phyloP scores from a whole-genome alignment of 2,888 invertebrate genomes.

The Anthophora plumipes region DNA sequence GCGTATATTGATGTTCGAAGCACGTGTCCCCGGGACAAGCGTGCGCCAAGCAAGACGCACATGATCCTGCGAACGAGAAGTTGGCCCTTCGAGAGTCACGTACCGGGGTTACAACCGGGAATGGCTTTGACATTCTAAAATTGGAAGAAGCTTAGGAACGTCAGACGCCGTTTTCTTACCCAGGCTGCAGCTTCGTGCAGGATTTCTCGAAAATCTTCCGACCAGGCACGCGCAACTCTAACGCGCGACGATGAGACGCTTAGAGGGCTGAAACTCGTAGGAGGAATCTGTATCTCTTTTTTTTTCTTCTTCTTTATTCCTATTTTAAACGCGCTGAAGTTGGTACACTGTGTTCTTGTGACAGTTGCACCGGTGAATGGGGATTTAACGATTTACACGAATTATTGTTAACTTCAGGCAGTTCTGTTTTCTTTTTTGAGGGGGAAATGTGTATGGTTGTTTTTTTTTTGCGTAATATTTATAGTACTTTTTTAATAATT shows the following conservation, averaged over 20 bases:
- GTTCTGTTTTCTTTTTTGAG: too few relatives aligned
- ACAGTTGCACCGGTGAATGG: too few relatives aligned
- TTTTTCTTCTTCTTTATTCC: too few relatives aligned
- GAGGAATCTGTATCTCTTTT: not conserved
- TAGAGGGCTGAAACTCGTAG: not conserved
- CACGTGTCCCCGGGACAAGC: slow-evolving; percentile 66
- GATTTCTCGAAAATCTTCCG: slow-evolving; percentile 60
- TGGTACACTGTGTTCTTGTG: too few relatives aligned
- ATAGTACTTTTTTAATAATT: too few relatives aligned
- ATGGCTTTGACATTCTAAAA: slow-evolving; percentile 75
- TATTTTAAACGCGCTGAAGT: not conserved
- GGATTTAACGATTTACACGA: too few relatives aligned
- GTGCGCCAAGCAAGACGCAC: slow-evolving; percentile 59
- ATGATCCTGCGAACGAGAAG: slow-evolving; percentile 63
- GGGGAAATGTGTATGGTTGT: too few relatives aligned
- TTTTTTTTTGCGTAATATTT: too few relatives aligned
- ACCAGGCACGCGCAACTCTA: slow-evolving; percentile 34
- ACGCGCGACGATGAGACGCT: slow-evolving; percentile 14
- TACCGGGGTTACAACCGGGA: slow-evolving; percentile 72
- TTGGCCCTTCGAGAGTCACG: slow-evolving; percentile 64
- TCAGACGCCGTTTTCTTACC: slow-evolving; percentile 50
- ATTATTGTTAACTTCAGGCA: too few relatives aligned
- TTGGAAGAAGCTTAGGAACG: slow-evolving; percentile 72
- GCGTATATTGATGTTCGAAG: slow-evolving; percentile 69
- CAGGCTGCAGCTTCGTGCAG: slow-evolving; percentile 2